Conservation (phyloP, 2,888 invertebrate species). For the Rhaphigaster nebulosa region DNA sequence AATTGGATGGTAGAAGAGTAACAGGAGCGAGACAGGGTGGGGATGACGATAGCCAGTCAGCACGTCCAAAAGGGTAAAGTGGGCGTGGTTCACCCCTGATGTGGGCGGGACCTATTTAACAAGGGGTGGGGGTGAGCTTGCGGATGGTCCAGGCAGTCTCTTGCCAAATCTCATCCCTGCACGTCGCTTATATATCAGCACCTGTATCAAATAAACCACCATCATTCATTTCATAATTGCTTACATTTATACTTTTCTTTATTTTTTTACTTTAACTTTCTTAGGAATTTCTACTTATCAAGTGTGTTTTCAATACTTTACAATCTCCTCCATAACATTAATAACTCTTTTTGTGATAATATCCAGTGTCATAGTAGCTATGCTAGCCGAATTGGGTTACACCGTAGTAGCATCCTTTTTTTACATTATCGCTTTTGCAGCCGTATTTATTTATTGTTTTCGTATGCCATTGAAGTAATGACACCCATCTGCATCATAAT, state of each 20-base stretch:
- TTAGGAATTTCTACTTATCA: background rate
- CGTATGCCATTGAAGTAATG: background rate
- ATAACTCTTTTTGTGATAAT: background rate
- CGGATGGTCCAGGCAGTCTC: background rate
- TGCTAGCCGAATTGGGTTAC: background rate
- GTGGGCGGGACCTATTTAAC: background rate
- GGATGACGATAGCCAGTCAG: slow-evolving; percentile 3
- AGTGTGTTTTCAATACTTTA: background rate
- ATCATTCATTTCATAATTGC: background rate
- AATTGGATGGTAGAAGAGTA: background rate
- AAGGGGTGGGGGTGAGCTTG: background rate
- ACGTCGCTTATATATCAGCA: background rate
- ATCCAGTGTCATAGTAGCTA: background rate
- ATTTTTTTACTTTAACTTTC: background rate
- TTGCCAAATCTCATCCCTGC: background rate
- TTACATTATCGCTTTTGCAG: background rate
- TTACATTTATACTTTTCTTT: background rate
- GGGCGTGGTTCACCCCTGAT: background rate
- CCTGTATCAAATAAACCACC: background rate
- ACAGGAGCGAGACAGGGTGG: background rate
- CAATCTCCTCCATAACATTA: background rate
- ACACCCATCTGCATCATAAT: background rate
- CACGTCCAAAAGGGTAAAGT: background rate
- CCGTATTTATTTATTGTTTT: background rate
- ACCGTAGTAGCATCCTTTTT: background rate